Evolutionary conservation across 2,797 vertebrate species (phyloP).

Genomic region (Buceros bicornis): DNA sequence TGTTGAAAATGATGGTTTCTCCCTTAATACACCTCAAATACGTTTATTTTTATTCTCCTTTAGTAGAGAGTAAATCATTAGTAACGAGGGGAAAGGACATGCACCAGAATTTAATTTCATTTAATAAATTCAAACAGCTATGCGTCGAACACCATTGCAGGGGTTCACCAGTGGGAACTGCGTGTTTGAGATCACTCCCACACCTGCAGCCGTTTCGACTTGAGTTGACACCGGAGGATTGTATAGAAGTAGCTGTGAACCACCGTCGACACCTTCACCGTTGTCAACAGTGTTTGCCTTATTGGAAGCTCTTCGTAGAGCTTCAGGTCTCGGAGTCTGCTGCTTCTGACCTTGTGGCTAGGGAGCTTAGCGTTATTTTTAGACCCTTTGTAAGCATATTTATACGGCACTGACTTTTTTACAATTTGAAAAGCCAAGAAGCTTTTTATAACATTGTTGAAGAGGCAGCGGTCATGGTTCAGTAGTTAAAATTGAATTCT

Average conservation of each 20-base stretch:
- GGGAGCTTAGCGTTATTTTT: slow-evolving; percentile 29
- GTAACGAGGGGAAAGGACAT: neutral
- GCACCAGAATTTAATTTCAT: neutral
- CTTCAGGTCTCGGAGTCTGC: neutral
- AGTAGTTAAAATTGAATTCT: slow-evolving; percentile 22
- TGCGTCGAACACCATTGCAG: neutral
- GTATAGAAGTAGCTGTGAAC: neutral
- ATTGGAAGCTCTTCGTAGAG: neutral
- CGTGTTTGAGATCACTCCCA: neutral
- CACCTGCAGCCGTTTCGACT: neutral
- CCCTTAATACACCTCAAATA: neutral
- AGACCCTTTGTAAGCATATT: neutral
- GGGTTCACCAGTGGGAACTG: neutral
- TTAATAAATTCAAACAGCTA: neutral
- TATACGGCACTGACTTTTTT: neutral
- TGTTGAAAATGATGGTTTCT: neutral
- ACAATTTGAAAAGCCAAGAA: neutral
- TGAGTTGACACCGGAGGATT: neutral
- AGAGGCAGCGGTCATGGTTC: slow-evolving; percentile 24
- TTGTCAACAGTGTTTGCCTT: neutral
- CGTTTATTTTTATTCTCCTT: neutral
- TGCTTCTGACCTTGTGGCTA: slow-evolving; percentile 12
- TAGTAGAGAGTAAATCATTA: neutral
- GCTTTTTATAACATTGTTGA: slow-evolving; percentile 34
- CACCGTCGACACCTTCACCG: neutral